Evolutionary conservation across 2,113 vertebrate species (phyloP).

Genomic region (Hippopotamus amphibius): DNA sequence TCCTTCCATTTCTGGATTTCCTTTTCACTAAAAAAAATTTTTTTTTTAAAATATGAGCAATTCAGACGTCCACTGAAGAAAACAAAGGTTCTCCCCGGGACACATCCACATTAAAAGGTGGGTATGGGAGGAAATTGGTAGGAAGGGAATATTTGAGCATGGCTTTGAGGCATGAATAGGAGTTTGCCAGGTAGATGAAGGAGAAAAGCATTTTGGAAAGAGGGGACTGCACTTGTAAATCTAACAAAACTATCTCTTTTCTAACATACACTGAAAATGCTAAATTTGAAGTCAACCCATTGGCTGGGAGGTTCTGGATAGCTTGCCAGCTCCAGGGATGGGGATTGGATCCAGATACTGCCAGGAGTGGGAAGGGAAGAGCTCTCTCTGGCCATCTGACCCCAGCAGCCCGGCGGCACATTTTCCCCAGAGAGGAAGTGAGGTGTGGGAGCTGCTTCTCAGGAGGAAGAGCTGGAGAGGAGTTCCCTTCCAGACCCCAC

Average conservation of each 20-base stretch:
- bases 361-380: neutral
- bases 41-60: neutral
- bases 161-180: neutral
- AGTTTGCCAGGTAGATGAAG: neutral
- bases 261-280: neutral
- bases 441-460: too few species aligned
- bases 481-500: neutral
- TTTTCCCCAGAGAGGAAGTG: too few species aligned
- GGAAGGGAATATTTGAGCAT: neutral
- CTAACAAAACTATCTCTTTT: neutral
- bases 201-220: neutral
- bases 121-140: rapidly evolving
- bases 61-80: neutral
- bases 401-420: neutral
- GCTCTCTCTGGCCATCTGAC: neutral
- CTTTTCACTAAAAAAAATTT: neutral
- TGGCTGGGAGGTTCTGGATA: neutral
- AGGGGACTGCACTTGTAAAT: neutral
- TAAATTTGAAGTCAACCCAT: neutral
- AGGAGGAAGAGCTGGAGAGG: too few species aligned
- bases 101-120: neutral
- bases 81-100: neutral
- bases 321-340: neutral
- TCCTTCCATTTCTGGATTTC: neutral
- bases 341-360: neutral